These are phyloP conservation scores for Leucopternis melanops DNA, from an alignment of 2,113 vertebrate genomes.

Conservation along the genomic window DNA sequence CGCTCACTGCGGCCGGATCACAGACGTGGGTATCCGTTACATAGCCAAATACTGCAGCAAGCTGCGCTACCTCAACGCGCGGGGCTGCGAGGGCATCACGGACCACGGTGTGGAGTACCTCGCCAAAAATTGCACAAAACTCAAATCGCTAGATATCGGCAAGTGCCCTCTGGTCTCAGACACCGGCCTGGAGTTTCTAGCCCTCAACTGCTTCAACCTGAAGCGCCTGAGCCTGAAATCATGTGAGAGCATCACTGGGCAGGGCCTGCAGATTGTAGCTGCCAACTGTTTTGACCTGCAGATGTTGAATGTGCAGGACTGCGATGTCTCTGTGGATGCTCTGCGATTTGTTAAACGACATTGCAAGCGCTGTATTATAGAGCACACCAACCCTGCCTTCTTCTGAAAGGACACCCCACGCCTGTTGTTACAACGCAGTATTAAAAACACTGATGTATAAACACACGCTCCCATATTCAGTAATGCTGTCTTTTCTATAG, in stretches of 20 bases:
- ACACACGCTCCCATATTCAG: not conserved
- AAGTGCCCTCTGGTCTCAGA: constrained; percentile 96
- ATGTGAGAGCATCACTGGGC: constrained; percentile 90
- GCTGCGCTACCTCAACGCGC: constrained; percentile 95
- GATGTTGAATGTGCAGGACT: constrained; percentile 96
- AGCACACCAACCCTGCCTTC: constrained; percentile 97
- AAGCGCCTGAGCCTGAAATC: constrained; percentile 92
- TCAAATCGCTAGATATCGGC: constrained; percentile 93
- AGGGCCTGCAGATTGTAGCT: constrained; percentile 89
- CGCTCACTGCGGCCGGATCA: constrained; percentile 94
- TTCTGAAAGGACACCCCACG: constrained; percentile 75
- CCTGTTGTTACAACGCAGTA: not conserved
- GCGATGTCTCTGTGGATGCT: constrained; percentile 90
- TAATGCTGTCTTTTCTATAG: constrained; percentile 42
- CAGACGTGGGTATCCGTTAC: constrained; percentile 94
- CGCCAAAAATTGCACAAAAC: constrained; percentile 91
- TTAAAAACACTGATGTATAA: constrained; percentile 43
- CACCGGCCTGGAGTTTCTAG: constrained; percentile 88
- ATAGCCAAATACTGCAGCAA: constrained; percentile 95
- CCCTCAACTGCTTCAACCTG: constrained; percentile 90
- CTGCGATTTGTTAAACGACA: constrained; percentile 90
- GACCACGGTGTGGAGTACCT: constrained; percentile 94
- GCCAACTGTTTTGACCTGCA: constrained; percentile 95
- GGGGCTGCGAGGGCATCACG: constrained; percentile 96
- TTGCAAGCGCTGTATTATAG: constrained; percentile 93